A percentile compares a stretch with the other conserved stretches of the same genome.
Conservation (phyloP, 2,797 vertebrate genomes). For the Lepilemur septentrionalis region DNA sequence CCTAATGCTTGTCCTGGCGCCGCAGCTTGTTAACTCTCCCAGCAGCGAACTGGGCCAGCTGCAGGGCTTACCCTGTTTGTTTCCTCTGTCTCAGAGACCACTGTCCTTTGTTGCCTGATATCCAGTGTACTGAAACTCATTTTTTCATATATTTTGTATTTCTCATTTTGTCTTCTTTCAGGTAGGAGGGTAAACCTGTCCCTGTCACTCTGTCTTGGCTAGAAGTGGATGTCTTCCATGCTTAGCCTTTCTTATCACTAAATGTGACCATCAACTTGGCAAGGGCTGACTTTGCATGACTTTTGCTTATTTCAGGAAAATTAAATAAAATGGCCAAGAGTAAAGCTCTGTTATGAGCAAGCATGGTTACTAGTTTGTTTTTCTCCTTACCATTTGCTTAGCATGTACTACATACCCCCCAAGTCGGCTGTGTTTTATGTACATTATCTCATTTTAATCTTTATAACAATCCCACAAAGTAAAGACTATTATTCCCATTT, state of each 20-base stretch:
- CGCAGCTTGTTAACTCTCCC: not conserved
- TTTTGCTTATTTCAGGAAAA: conserved; percentile 1
- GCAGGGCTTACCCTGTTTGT: not conserved
- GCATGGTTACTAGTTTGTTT: not conserved
- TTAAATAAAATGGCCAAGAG: not conserved
- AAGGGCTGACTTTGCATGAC: not conserved
- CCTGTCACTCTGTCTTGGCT: not conserved
- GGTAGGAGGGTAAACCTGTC: not conserved
- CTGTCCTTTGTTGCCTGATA: not conserved
- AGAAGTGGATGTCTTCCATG: not conserved
- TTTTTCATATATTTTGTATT: not conserved
- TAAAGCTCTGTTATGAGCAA: not conserved
- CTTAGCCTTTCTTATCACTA: not conserved
- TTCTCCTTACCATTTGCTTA: not conserved
- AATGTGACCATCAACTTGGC: not conserved
- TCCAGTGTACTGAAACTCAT: not conserved
- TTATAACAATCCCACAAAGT: not conserved
- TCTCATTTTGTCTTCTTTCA: not conserved
- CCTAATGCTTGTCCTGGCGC: not conserved
- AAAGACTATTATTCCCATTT: not conserved
- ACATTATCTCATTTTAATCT: not conserved
- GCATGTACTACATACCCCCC: accelerated
- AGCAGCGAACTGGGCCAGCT: not conserved
- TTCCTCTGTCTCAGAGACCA: not conserved
- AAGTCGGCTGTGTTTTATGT: not conserved